phyloP scores from a whole-genome alignment of 2,113 vertebrate genomes.

The Columba janthina region DNA sequence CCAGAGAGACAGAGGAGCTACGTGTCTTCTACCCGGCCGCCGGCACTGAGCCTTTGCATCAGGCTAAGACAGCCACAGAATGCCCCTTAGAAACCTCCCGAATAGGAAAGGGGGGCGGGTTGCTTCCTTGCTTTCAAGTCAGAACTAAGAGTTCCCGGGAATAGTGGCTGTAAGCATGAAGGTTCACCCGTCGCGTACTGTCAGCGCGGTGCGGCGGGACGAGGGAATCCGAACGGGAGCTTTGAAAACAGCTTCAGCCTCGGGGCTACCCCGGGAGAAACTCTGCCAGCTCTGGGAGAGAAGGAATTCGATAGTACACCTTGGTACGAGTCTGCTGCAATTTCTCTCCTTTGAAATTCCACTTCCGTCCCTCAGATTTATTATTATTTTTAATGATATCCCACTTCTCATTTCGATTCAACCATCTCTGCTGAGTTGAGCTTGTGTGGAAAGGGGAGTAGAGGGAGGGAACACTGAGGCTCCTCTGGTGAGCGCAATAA shows the following conservation, averaged over 20 bases:
- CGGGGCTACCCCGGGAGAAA: neutral
- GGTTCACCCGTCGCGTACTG: neutral
- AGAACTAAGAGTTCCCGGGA: neutral
- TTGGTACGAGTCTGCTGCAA: neutral
- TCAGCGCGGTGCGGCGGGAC: neutral
- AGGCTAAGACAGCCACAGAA: neutral
- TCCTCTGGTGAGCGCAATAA: constrained; percentile 58
- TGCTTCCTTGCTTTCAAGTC: neutral
- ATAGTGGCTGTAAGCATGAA: neutral
- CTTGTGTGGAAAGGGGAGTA: neutral
- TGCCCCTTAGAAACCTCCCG: neutral
- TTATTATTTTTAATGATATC: neutral
- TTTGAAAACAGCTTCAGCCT: neutral
- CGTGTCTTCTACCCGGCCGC: constrained; percentile 67
- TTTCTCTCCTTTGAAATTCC: neutral
- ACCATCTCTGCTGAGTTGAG: neutral
- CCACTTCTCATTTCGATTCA: neutral
- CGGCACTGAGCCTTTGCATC: neutral
- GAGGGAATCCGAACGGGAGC: accelerated
- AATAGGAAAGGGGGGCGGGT: neutral
- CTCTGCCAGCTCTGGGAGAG: neutral
- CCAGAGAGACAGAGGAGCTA: constrained; percentile 77
- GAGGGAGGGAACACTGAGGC: neutral
- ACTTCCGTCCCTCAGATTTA: neutral
- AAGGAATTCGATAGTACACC: neutral